Base-by-base conservation (phyloP, 2,888 invertebrate genomes). In the Chydorus sphaericus region DNA sequence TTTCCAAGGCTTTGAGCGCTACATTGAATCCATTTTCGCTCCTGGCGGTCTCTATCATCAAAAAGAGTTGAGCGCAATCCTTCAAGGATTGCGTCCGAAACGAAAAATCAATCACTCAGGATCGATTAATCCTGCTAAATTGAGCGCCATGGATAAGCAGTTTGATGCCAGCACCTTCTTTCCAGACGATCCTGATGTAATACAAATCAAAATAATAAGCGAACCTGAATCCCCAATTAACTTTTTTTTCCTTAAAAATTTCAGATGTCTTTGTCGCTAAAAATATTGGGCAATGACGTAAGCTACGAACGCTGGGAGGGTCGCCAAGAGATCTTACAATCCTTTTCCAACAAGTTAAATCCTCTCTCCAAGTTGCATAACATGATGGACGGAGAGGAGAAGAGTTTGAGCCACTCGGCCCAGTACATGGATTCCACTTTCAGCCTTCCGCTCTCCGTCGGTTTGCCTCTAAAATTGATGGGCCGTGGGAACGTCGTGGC, bases 231-330 rank as follows among this genome's bases (percentile, higher is more conserved):
- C 2, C 10, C 2, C 20, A 44, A 44, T 44, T 52, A 18, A 26
- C 44, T 26, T 14, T 8, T 14, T 54, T 49, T 52, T 20, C 44
- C 38, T 48, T 58, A 49, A 38, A 68, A 3, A 63, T 70, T 61
- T 67, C 70, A 65, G 75, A 69, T 74, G 57, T 74, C 79, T 31
- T 66, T 83, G 51, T 83, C 82, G 31, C 67, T 85, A 57, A 80
- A 83, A 67, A 71, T 93, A 52, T 92, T 94, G 66, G 96, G 94
- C 2, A 93, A 92, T 66, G 94, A 94, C 68, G 73, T 92, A 59
- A 80, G 81, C 55, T 88, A 83, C 66, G 76, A 77, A 65, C 80
- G 79, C 44, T 76, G 83, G 11, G 80, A 82, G 61, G 86, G 85
- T 0, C 75, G 83, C 60, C 70, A 76, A 0, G 85, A 88, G 67